Percentiles rank a stretch among this genome's conserved stretches.
Evolutionary conservation across 1,140 invertebrate genomes (phyloP).

Genomic region (Leptinotarsa undecemlineata): DNA sequence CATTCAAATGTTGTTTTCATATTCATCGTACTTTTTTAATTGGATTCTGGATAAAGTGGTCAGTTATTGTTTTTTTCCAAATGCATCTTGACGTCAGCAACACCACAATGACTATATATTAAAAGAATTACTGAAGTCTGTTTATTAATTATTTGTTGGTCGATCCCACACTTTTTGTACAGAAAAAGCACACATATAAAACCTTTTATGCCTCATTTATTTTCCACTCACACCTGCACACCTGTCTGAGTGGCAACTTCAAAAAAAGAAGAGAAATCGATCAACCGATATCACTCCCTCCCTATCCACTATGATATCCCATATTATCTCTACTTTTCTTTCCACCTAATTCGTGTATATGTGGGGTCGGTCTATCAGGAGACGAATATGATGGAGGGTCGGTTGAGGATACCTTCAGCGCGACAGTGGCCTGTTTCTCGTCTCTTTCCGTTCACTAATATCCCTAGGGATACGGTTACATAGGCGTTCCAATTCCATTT

Average conservation of each 20-base stretch:
- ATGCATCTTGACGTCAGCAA: no score
- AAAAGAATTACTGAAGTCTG: no score
- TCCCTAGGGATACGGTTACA: neutral
- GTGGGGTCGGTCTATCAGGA: neutral
- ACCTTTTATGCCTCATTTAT: neutral
- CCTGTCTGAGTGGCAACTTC: neutral
- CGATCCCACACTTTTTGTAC: no score
- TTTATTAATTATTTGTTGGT: no score
- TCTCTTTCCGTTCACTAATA: neutral
- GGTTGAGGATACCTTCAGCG: neutral
- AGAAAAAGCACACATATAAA: no score
- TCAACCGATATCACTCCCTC: conserved; percentile 2
- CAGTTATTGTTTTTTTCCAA: no score
- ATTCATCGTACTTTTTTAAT: no score
- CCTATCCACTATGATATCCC: neutral
- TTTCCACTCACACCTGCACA: neutral
- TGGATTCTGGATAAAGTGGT: no score
- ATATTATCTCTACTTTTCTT: conserved; percentile 4
- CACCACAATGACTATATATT: no score
- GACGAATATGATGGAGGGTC: neutral
- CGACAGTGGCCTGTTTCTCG: conserved; percentile 4
- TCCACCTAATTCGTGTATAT: conserved; percentile 5
- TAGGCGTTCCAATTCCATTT: neutral
- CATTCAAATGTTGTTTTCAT: no score
- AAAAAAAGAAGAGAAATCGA: neutral